Evolutionary conservation across 2,888 invertebrate genomes (phyloP).

Genomic region (Coronaproctus castanopsis): DNA sequence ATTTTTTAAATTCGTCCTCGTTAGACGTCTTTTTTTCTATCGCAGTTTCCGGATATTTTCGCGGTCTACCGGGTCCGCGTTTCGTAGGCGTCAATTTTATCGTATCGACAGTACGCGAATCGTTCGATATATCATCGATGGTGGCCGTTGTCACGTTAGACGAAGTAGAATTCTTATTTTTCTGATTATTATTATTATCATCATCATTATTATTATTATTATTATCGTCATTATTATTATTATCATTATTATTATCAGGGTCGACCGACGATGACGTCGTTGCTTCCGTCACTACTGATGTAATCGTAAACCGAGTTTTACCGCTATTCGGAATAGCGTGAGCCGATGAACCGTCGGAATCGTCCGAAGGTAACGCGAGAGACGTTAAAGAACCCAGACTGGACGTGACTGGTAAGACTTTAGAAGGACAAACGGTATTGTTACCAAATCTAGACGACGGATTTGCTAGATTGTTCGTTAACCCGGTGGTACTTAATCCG

Average conservation of each 20-base stretch:
- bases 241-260: no score
- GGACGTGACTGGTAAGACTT: no score
- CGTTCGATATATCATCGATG: neutral
- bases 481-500: neutral
- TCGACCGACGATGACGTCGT: neutral
- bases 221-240: neutral
- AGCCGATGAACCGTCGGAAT: neutral
- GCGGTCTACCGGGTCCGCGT: slow-evolving; percentile 29
- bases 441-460: no score
- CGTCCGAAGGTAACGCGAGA: no score
- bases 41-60: slow-evolving; percentile 24
- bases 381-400: no score
- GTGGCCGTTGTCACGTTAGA: neutral
- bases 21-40: neutral
- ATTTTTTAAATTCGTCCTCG: neutral
- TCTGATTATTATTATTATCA: neutral
- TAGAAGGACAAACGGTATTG: no score
- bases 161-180: slow-evolving; percentile 3
- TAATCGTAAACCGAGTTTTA: no score
- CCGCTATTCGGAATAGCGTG: neutral
- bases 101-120: neutral
- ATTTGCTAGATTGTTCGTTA: neutral
- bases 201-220: neutral
- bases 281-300: neutral
- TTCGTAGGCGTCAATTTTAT: slow-evolving; percentile 22